Evolutionary conservation across 2,797 vertebrate species (phyloP).

Genomic region (Propithecus perrieri): DNA sequence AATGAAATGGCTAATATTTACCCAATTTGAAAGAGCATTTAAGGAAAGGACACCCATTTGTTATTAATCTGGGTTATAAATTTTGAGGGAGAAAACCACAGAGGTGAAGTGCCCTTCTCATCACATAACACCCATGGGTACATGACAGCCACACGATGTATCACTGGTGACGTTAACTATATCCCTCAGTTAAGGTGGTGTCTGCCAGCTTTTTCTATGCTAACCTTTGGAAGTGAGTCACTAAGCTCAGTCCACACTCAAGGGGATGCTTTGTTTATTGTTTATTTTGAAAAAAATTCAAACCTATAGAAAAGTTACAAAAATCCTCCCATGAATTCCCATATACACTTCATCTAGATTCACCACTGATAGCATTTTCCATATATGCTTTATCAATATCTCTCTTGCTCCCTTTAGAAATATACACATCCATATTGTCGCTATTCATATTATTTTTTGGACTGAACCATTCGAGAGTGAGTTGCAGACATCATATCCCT

Average conservation of each 20-base stretch:
- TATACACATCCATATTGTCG: neutral
- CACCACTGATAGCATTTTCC: neutral
- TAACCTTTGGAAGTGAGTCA: constrained; percentile 9
- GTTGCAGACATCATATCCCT: neutral
- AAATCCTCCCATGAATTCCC: neutral
- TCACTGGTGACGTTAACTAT: neutral
- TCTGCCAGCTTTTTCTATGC: neutral
- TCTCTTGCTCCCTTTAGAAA: neutral
- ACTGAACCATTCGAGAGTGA: neutral
- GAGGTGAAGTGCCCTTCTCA: neutral
- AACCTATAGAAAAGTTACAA: neutral
- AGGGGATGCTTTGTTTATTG: neutral
- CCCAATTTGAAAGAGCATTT: neutral
- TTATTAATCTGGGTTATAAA: constrained; percentile 1
- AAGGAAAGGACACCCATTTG: neutral
- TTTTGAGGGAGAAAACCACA: neutral
- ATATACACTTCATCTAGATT: neutral
- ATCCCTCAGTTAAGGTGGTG: neutral
- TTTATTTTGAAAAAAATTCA: constrained; percentile 10
- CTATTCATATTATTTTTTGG: neutral
- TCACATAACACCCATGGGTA: neutral
- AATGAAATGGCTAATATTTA: neutral
- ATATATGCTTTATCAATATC: neutral
- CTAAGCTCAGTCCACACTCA: neutral
- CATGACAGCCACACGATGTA: neutral